Evolutionary conservation across 2,113 vertebrate genomes (phyloP).

Genomic region (Pheucticus melanocephalus): DNA sequence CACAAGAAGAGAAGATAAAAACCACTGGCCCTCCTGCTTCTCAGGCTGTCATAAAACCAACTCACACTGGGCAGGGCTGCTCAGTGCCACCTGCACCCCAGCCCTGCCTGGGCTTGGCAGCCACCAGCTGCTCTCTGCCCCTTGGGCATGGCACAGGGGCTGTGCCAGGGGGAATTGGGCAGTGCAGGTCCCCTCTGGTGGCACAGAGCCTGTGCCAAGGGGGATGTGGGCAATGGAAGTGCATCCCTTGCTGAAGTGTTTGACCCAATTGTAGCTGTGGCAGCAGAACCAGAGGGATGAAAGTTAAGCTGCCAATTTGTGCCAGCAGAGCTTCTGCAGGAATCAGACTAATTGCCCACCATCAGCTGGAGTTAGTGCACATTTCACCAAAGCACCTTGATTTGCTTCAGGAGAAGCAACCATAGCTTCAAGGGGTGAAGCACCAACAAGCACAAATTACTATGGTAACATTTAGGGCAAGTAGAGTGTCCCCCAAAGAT

Average conservation of each 20-base stretch:
- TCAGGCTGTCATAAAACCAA: not conserved
- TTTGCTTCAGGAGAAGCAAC: not conserved
- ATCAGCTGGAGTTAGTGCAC: not conserved
- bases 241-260: not conserved
- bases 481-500: not conserved
- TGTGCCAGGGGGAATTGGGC: accelerated
- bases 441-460: not conserved
- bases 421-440: not conserved
- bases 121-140: not conserved
- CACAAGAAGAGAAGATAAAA: not conserved
- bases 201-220: accelerated
- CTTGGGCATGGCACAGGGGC: accelerated
- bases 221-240: not conserved
- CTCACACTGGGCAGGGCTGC: not conserved
- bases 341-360: not conserved
- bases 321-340: not conserved
- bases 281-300: not conserved
- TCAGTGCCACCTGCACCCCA: accelerated
- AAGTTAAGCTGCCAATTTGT: not conserved
- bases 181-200: accelerated
- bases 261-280: not conserved
- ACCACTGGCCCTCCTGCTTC: not conserved
- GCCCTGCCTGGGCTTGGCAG: not conserved
- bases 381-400: not conserved
- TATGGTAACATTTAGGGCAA: accelerated